Base-by-base conservation (phyloP, 2,888 invertebrate species). In the Hipparchia semele region DNA sequence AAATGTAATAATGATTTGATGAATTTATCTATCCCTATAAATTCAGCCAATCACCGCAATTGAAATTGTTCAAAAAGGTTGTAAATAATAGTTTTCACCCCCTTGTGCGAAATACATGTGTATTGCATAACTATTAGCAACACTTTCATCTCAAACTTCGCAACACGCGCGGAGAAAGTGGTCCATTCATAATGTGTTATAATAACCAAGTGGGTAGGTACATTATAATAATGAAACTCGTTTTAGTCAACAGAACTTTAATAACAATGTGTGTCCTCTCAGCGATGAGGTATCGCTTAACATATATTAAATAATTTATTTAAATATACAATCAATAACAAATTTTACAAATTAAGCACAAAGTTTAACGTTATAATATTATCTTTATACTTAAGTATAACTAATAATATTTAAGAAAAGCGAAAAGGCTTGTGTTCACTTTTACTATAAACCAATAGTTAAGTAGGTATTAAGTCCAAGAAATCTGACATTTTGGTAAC, bases 181-280 rank as follows among this genome's bases (percentile, higher is more conserved):
- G n/a, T 60, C 56, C 46, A 7, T 60, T 68, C 49, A 60, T 23
- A 49, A 49, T 10, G 23, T 53, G 53, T 33, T 33, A 53, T 33
- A 49, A 49, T 62, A 62, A 49, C 7, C 6, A 13, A 23, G 45
- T 60, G 10, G 33, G 59, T 59, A 23, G 13, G 8, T 23, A 23
- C 8, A 33, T 33, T 3, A 59, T 39, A 64, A 8, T 53, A 75
- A 73, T 71, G 62, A 73, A 77, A 73, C 60, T 13, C 70, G 62
- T n/a, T 59, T 51, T 67, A 69, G 58, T 74, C 68, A 75, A 75
- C 73, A 75, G 69, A 72, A 65, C 33, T 76, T 76, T 75, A 76
- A 71, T 71, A 75, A 75, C 75, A 73, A 67, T 66, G 13, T 62
- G 58, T 23, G 13, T 58, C 7, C 8, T 8, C 70, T 39, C 56